Conservation (phyloP, 2,113 vertebrate species). For the Limnothrissa miodon region DNA sequence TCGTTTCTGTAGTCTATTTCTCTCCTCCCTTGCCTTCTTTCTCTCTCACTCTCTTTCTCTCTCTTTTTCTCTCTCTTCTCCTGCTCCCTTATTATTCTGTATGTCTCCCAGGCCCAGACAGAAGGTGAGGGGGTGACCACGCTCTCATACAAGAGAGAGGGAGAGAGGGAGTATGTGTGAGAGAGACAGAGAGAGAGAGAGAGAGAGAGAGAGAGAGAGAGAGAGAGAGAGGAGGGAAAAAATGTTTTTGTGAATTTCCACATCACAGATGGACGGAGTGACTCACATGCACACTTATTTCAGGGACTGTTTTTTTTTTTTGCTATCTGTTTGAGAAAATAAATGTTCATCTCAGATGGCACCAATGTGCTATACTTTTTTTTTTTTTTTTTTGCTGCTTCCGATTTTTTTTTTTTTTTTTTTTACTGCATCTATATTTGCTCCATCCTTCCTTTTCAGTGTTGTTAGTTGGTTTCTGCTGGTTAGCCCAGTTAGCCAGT, state of each 20-base stretch:
- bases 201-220: no score
- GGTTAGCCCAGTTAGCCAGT: no score
- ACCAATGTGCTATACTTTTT: background rate
- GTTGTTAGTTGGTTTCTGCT: slow-evolving; percentile 1
- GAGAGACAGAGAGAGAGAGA: no score
- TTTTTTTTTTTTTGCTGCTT: background rate
- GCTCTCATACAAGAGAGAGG: slow-evolving; percentile 16
- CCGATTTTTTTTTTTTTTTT: background rate
- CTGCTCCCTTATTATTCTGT: background rate
- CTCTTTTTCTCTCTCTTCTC: background rate
- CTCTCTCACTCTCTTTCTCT: background rate
- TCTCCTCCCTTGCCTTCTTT: background rate
- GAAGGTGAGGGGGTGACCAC: slow-evolving; percentile 23
- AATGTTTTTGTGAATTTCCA: slow-evolving; percentile 40
- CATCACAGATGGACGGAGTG: slow-evolving; percentile 49
- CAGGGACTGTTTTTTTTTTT: background rate
- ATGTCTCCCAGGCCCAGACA: background rate
- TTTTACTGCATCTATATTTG: background rate
- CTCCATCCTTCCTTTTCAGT: background rate
- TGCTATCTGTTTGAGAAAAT: slow-evolving; percentile 17
- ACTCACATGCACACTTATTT: slow-evolving; percentile 38
- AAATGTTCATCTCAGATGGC: background rate
- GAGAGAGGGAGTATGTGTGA: no score
- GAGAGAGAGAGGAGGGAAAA: background rate
- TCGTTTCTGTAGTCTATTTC: background rate